A percentile compares a stretch with the other conserved stretches of the same genome.
These are phyloP conservation scores for Hemicrepidius hirtus DNA, from an alignment of 2,888 invertebrate genomes.

Conservation along the genomic window DNA sequence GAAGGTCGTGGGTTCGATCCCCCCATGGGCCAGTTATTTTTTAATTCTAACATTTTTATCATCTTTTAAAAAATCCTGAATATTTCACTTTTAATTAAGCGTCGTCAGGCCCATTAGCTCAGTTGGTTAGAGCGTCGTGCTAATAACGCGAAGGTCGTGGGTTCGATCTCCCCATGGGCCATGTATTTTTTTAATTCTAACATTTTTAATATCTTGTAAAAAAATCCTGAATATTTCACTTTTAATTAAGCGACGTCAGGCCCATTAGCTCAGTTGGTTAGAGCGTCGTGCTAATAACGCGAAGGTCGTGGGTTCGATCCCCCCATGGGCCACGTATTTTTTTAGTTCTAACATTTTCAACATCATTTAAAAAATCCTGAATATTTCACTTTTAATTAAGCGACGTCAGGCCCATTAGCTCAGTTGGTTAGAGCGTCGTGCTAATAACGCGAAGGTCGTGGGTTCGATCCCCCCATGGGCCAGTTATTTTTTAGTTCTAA, in stretches of 20 bases:
- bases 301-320: slow-evolving; percentile 85
- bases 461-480: slow-evolving; percentile 85
- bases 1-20: slow-evolving; percentile 85
- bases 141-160: slow-evolving; percentile 86
- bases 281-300: slow-evolving; percentile 86
- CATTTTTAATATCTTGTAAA: too few species aligned
- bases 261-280: slow-evolving; percentile 86
- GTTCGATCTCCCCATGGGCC: slow-evolving; percentile 85
- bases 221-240: too few species aligned
- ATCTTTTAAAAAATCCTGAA: too few species aligned
- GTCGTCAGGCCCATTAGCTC: slow-evolving; percentile 79
- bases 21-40: slow-evolving; percentile 77
- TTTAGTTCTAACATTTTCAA: too few species aligned
- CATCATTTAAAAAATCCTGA: too few species aligned
- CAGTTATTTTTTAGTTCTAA: slow-evolving; percentile 63
- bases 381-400: too few species aligned
- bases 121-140: slow-evolving; percentile 86
- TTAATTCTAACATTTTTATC: too few species aligned
- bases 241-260: slow-evolving; percentile 63
- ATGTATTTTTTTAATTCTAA: slow-evolving; percentile 59
- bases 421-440: slow-evolving; percentile 86
- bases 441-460: slow-evolving; percentile 86
- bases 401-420: slow-evolving; percentile 78
- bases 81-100: too few species aligned
- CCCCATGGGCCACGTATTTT: slow-evolving; percentile 77